phyloP scores from a whole-genome alignment of 2,888 invertebrate species.

The Macrophya alboannulata region DNA sequence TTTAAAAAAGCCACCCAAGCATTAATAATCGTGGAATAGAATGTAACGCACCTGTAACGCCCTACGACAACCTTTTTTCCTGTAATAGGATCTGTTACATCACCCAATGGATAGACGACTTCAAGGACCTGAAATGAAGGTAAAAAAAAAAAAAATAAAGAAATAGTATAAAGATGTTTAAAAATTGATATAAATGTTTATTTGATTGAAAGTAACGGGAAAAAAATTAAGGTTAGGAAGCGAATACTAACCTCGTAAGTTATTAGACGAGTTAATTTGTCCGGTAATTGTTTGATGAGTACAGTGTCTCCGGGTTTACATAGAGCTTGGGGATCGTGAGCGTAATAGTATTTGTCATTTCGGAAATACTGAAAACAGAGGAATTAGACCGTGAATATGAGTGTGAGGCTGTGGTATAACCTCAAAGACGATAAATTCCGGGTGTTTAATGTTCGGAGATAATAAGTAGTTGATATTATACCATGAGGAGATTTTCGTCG shows the following conservation, averaged over 20 bases:
- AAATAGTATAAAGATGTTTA: background rate
- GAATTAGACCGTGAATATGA: too few relatives aligned
- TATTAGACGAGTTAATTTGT: conserved; percentile 88
- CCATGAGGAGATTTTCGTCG: conserved; percentile 90
- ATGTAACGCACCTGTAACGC: conserved; percentile 82
- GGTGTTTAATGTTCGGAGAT: conserved; percentile 3
- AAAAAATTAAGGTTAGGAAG: background rate
- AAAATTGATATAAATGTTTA: background rate
- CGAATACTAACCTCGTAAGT: conserved; percentile 84
- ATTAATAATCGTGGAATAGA: background rate
- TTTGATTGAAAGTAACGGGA: too few relatives aligned
- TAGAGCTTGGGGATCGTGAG: conserved; percentile 88
- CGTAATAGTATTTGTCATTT: conserved; percentile 88
- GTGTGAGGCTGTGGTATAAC: conserved; percentile 64
- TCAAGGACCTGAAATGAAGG: conserved; percentile 82
- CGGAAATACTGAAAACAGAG: conserved; percentile 88
- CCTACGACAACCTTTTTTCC: conserved; percentile 89
- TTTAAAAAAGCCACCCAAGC: background rate
- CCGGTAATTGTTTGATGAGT: conserved; percentile 87
- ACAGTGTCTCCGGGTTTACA: conserved; percentile 94
- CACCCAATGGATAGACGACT: conserved; percentile 91
- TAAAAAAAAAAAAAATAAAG: background rate
- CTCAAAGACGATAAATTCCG: conserved; percentile 60
- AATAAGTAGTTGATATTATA: conserved; percentile 76
- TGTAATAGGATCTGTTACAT: conserved; percentile 92